phyloP scores from a whole-genome alignment of 1,140 invertebrate species.

The Matsumurasca onukii region DNA sequence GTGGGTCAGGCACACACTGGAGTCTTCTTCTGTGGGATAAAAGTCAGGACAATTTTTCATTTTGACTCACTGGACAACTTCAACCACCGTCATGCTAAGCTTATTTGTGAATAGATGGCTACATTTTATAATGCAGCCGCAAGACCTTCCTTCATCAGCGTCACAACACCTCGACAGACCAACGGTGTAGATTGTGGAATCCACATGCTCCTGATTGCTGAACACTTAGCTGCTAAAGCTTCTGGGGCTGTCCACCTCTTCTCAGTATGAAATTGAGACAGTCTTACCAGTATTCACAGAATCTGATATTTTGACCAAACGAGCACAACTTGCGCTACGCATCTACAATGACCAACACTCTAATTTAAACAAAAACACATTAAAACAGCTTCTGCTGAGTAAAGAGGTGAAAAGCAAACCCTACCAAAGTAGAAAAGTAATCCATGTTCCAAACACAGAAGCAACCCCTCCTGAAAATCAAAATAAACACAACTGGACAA shows the following conservation, averaged over 20 bases:
- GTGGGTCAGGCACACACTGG: constrained; percentile 5
- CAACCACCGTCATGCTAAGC: background rate
- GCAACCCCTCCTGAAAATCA: too few species aligned
- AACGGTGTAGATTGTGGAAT: constrained; percentile 1
- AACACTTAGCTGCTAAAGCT: background rate
- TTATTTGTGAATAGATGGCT: background rate
- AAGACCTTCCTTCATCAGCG: background rate
- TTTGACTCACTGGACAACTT: constrained; percentile 4
- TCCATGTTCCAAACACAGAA: too few species aligned
- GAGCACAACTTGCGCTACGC: background rate
- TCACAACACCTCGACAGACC: background rate
- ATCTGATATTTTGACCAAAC: background rate
- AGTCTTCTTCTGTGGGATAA: background rate
- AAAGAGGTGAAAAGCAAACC: too few species aligned
- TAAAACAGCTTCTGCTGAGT: background rate
- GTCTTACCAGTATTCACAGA: background rate
- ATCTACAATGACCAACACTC: background rate
- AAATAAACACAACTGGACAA: too few species aligned
- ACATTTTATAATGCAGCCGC: background rate
- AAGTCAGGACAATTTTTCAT: background rate
- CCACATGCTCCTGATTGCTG: constrained; percentile 5
- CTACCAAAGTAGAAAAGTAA: too few species aligned
- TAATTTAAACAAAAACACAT: background rate
- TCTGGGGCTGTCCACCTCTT: background rate
- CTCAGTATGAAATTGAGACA: background rate